These are phyloP conservation scores for Semotilus atromaculatus DNA, from an alignment of 2,797 vertebrate species.

Conservation along the genomic window DNA sequence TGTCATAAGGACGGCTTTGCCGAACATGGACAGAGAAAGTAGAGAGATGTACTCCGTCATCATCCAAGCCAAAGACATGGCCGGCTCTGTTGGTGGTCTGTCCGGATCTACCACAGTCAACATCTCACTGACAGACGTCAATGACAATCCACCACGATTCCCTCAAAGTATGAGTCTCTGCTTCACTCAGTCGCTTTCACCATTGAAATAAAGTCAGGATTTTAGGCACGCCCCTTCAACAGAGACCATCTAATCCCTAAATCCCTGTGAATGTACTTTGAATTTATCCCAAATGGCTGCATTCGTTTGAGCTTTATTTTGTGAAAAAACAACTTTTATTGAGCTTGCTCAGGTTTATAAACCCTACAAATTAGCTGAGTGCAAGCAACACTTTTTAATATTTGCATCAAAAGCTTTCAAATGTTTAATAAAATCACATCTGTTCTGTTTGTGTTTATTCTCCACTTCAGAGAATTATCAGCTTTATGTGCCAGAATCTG, in stretches of 20 bases:
- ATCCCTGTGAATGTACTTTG: slow-evolving; percentile 21
- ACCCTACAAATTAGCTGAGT: slow-evolving; percentile 28
- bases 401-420: neutral
- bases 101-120: slow-evolving; percentile 92
- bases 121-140: slow-evolving; percentile 90
- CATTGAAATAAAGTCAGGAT: neutral
- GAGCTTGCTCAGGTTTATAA: slow-evolving; percentile 31
- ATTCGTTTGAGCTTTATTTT: slow-evolving; percentile 17
- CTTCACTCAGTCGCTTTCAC: neutral
- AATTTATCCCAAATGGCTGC: slow-evolving; percentile 7
- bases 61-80: slow-evolving; percentile 98
- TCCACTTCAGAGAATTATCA: slow-evolving; percentile 87
- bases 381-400: slow-evolving; percentile 15
- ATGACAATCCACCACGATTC: slow-evolving; percentile 93
- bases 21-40: slow-evolving; percentile 91
- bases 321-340: slow-evolving; percentile 35
- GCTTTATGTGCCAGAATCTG: slow-evolving; percentile 90
- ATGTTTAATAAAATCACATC: slow-evolving; percentile 27
- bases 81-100: slow-evolving; percentile 90
- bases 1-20: slow-evolving; percentile 90
- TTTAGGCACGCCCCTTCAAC: neutral
- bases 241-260: slow-evolving; percentile 16
- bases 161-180: slow-evolving; percentile 83
- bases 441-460: slow-evolving; percentile 25
- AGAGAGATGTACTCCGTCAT: slow-evolving; percentile 89